These are phyloP conservation scores for Heliocidaris tuberculata DNA, from an alignment of 35 echinoderm and acorn worm species.

Conservation along the genomic window DNA sequence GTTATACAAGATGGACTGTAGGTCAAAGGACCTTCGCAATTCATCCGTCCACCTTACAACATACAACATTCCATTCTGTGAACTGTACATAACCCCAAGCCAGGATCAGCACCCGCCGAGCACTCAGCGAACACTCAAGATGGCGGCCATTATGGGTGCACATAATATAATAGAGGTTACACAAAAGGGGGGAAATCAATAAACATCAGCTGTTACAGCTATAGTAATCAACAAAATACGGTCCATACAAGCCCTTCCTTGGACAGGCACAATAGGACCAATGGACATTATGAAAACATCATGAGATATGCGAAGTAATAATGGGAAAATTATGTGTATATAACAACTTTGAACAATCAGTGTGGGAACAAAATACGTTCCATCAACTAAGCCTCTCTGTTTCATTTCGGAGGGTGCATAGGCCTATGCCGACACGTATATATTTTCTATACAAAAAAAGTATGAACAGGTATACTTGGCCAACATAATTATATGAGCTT, in stretches of 20 bases:
- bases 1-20: background rate
- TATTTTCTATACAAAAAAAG: too few species aligned
- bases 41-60: background rate
- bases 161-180: slow-evolving; percentile 26
- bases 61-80: background rate
- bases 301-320: background rate
- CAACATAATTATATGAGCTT: too few species aligned
- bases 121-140: slow-evolving; percentile 20
- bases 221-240: background rate
- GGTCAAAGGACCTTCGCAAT: background rate
- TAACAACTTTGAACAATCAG: too few species aligned
- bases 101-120: background rate
- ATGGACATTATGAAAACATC: background rate
- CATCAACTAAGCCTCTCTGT: too few species aligned
- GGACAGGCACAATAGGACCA: background rate
- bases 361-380: too few species aligned
- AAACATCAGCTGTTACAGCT: slow-evolving; percentile 25
- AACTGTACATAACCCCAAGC: background rate
- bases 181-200: slow-evolving; percentile 9
- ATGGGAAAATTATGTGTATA: too few species aligned
- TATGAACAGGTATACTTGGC: too few species aligned
- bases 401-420: too few species aligned
- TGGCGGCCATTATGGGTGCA: background rate
- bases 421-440: too few species aligned
- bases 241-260: background rate